These are phyloP conservation scores for Epiblema foenella DNA, from an alignment of 2,888 invertebrate species.

Conservation along the genomic window DNA sequence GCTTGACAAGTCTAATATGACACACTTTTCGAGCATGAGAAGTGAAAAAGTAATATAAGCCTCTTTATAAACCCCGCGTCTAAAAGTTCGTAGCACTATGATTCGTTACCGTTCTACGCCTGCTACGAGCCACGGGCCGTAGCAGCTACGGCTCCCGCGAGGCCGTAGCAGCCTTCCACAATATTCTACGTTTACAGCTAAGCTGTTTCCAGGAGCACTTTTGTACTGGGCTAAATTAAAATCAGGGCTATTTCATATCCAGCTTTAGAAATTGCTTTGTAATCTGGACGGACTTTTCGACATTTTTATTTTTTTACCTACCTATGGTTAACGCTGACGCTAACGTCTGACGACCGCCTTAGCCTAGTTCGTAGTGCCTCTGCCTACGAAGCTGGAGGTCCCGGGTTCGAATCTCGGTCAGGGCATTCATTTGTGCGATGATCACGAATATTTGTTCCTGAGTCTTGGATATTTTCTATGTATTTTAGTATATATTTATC, in stretches of 20 bases:
- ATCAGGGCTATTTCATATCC: slow-evolving; percentile 2
- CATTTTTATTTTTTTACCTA: too few species aligned
- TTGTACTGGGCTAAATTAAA: slow-evolving; percentile 12
- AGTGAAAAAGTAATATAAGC: not conserved
- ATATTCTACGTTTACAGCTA: slow-evolving; percentile 68
- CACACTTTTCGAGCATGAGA: too few species aligned
- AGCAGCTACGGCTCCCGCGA: slow-evolving; percentile 78
- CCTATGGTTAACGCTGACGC: too few species aligned
- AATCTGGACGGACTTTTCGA: not conserved
- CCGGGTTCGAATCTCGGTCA: too few species aligned
- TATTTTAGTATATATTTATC: too few species aligned
- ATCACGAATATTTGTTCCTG: too few species aligned
- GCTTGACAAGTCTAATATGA: too few species aligned
- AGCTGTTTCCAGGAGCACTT: slow-evolving; percentile 70
- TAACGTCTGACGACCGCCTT: too few species aligned
- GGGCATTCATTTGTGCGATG: too few species aligned
- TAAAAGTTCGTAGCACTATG: slow-evolving; percentile 59
- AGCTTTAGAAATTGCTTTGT: not conserved
- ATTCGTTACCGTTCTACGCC: slow-evolving; percentile 44
- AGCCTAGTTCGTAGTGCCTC: too few species aligned
- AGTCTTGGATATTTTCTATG: too few species aligned
- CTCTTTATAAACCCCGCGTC: slow-evolving; percentile 4
- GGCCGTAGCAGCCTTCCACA: slow-evolving; percentile 69
- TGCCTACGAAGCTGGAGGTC: too few species aligned
- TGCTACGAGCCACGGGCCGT: slow-evolving; percentile 66